Conservation (phyloP, 2,888 invertebrate species). For the Tubulanus polymorphus region DNA sequence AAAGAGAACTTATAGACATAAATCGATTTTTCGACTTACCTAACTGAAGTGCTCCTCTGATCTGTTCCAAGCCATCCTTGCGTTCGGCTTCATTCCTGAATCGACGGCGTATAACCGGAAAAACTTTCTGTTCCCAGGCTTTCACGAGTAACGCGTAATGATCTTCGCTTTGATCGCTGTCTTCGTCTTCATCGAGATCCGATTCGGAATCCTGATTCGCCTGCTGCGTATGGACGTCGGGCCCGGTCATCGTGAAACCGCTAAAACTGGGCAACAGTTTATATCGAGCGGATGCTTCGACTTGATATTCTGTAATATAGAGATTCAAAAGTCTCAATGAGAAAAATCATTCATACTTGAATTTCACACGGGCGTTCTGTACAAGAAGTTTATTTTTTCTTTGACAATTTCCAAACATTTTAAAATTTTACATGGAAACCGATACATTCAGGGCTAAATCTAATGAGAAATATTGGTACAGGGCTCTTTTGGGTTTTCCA, state of each 20-base stretch:
- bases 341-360: no score
- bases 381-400: no score
- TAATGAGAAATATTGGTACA: no score
- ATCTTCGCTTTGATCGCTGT: conserved; percentile 44
- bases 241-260: conserved; percentile 42
- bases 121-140: conserved; percentile 54
- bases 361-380: no score
- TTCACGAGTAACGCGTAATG: conserved; percentile 51
- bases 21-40: no score
- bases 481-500: no score
- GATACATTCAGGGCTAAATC: no score
- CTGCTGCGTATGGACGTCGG: conserved; percentile 27
- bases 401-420: no score
- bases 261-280: conserved; percentile 43
- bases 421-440: no score
- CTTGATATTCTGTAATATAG: conserved; percentile 39
- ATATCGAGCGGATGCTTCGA: conserved; percentile 37
- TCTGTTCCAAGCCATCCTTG: conserved; percentile 53
- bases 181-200: conserved; percentile 42
- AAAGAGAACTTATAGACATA: no score
- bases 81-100: conserved; percentile 54
- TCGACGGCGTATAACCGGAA: conserved; percentile 49
- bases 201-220: conserved; percentile 42
- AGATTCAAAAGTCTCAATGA: no score
- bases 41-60: conserved; percentile 51